Percentiles rank a stretch among this genome's conserved stretches.
Conservation (phyloP, 2,888 invertebrate genomes). For the Eupithecia vulgata region DNA sequence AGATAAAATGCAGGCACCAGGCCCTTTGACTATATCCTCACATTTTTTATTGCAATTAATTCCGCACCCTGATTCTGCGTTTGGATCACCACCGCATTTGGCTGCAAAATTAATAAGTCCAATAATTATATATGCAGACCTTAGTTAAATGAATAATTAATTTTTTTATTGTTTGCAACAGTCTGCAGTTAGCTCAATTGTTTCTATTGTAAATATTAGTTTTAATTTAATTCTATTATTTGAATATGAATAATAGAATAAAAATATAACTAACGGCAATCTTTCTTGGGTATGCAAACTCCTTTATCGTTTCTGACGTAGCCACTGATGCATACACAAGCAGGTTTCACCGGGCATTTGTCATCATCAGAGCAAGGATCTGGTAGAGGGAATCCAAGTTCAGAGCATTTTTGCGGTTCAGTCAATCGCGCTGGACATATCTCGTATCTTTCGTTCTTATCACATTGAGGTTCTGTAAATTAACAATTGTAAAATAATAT, state of each 20-base stretch:
- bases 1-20: slow-evolving; percentile 25
- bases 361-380: slow-evolving; percentile 17
- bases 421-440: slow-evolving; percentile 43
- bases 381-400: slow-evolving; percentile 41
- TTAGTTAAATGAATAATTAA: too few species aligned
- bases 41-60: slow-evolving; percentile 49
- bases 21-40: slow-evolving; percentile 37
- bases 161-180: too few species aligned
- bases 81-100: slow-evolving; percentile 47
- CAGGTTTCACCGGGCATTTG: slow-evolving; percentile 29
- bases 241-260: too few species aligned
- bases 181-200: too few species aligned
- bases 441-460: slow-evolving; percentile 42
- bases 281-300: slow-evolving; percentile 46
- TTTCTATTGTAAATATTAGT: too few species aligned
- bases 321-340: slow-evolving; percentile 42
- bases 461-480: slow-evolving; percentile 38
- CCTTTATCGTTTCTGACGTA: slow-evolving; percentile 46
- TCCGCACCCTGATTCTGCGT: slow-evolving; percentile 51
- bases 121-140: too few species aligned
- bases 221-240: too few species aligned
- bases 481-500: background rate
- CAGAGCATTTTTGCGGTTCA: slow-evolving; percentile 41
- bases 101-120: slow-evolving; percentile 32
- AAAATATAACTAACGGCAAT: slow-evolving; percentile 51